These are phyloP conservation scores for Bibio marci DNA, from an alignment of 2,888 invertebrate genomes.

Conservation along the genomic window DNA sequence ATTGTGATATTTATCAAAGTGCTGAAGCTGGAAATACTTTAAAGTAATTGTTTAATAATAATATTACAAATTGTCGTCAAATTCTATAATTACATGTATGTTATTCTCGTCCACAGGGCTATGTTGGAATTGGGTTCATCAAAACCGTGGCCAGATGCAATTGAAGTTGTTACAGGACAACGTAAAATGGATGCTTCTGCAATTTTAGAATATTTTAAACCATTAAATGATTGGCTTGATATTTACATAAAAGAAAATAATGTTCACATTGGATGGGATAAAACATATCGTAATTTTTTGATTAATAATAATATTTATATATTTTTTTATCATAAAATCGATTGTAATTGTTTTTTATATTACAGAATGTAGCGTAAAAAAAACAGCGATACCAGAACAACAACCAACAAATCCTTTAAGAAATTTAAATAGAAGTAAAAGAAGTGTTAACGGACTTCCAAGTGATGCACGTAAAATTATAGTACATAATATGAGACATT, in stretches of 20 bases:
- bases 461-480: background rate
- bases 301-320: no score
- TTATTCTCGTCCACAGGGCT: constrained; percentile 29
- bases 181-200: constrained; percentile 58
- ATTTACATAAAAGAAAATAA: constrained; percentile 52
- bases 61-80: no score
- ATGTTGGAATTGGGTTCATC: constrained; percentile 59
- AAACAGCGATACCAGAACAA: no score
- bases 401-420: no score
- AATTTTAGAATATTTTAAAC: constrained; percentile 64
- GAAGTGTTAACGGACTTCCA: background rate
- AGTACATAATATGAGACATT: background rate
- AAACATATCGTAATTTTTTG: background rate
- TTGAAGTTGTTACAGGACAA: constrained; percentile 64
- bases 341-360: no score
- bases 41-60: constrained; percentile 25
- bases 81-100: background rate
- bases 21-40: constrained; percentile 57
- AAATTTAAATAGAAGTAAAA: no score
- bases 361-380: no score
- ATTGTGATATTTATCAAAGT: constrained; percentile 74
- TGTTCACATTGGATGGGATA: constrained; percentile 45
- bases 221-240: constrained; percentile 56
- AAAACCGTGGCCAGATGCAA: constrained; percentile 68
- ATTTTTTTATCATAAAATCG: no score